These are phyloP conservation scores for Nyctibius bracteatus DNA, from an alignment of 2,113 vertebrate species.

Conservation along the genomic window DNA sequence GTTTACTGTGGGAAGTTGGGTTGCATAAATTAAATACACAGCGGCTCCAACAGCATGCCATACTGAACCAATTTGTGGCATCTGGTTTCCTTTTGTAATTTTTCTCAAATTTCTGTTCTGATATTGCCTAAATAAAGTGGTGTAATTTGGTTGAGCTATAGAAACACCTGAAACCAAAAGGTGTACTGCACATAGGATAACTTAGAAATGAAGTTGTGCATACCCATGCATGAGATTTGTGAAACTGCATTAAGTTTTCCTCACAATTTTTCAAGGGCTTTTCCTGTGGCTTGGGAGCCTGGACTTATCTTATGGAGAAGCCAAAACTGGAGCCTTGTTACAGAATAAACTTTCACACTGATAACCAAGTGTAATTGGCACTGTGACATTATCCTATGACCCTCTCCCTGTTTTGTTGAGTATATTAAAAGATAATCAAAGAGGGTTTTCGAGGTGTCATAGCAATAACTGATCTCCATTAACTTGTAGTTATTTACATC, in stretches of 20 bases:
- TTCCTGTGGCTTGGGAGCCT: background rate
- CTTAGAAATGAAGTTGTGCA: background rate
- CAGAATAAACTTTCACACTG: background rate
- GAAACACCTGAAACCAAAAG: background rate
- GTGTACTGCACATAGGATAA: fast-evolving
- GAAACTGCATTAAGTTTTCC: background rate
- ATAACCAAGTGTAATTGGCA: background rate
- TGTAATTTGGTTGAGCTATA: background rate
- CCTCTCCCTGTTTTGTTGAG: background rate
- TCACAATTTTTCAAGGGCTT: background rate
- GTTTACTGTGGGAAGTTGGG: background rate
- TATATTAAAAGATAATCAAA: background rate
- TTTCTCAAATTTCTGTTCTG: background rate
- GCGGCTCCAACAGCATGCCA: background rate
- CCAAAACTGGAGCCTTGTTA: background rate
- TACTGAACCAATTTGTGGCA: background rate
- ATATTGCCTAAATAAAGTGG: background rate
- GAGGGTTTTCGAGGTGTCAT: fast-evolving
- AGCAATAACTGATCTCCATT: background rate
- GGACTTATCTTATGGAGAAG: background rate
- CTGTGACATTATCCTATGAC: fast-evolving
- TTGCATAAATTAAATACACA: background rate
- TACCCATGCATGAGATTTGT: background rate
- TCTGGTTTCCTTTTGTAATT: background rate
- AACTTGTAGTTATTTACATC: background rate